phyloP scores from a whole-genome alignment of 2,797 vertebrate genomes.

The Nyctalus aviator region DNA sequence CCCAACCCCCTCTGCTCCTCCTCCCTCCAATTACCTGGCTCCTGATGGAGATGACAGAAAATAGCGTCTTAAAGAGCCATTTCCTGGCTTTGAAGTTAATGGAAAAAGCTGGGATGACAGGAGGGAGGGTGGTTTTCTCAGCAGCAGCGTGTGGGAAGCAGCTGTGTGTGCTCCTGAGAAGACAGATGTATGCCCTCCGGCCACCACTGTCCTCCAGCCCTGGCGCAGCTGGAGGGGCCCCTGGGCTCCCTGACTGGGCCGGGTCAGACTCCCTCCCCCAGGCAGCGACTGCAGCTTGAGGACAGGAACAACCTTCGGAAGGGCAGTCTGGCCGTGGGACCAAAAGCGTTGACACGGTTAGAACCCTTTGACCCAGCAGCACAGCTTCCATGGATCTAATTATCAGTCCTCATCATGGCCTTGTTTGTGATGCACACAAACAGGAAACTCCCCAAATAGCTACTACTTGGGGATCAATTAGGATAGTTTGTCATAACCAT shows the following conservation, averaged over 20 bases:
- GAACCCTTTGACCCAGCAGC: neutral
- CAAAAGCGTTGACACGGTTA: neutral
- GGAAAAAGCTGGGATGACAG: neutral
- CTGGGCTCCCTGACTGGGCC: neutral
- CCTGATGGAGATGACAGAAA: slow-evolving; percentile 35
- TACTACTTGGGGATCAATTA: neutral
- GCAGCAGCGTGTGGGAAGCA: neutral
- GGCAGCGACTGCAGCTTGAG: neutral
- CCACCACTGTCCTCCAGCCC: neutral
- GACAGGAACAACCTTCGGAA: neutral
- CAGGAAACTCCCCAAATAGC: neutral
- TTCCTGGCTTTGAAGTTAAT: slow-evolving; percentile 68
- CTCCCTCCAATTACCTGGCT: slow-evolving; percentile 46
- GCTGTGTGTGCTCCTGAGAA: neutral
- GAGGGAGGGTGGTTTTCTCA: neutral
- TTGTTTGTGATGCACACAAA: neutral
- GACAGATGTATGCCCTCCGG: neutral
- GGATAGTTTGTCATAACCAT: neutral
- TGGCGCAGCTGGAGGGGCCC: neutral
- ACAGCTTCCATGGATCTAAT: neutral
- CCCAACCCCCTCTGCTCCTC: fast-evolving
- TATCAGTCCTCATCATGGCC: neutral
- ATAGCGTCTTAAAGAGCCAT: neutral
- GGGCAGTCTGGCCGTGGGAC: neutral
- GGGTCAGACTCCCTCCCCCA: too few species aligned